Conservation (phyloP, 2,113 vertebrate species). For the Neolamprologus variostigma region DNA sequence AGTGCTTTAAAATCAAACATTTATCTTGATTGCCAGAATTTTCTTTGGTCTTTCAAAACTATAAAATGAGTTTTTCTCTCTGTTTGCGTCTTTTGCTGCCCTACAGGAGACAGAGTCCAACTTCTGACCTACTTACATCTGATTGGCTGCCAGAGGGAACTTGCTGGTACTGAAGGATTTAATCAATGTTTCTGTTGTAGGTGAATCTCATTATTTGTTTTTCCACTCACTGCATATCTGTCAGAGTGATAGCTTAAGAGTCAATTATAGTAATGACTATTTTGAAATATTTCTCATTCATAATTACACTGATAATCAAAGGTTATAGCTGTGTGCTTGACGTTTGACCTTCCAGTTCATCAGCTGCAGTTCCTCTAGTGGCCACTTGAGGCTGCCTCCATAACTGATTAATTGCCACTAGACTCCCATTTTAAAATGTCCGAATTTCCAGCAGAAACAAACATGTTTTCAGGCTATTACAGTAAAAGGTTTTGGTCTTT, state of each 20-base stretch:
- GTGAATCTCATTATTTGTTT: not conserved
- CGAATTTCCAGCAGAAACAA: not conserved
- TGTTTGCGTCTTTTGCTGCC: not conserved
- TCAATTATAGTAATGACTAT: not conserved
- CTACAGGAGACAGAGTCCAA: not conserved
- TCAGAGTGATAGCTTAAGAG: not conserved
- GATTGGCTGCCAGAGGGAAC: not conserved
- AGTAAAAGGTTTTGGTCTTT: not conserved
- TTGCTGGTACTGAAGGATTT: not conserved
- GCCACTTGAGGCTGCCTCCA: not conserved
- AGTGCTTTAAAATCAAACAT: not conserved
- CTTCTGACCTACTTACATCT: not conserved
- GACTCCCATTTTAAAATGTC: not conserved
- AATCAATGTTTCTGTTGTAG: not conserved
- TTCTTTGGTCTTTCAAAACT: not conserved
- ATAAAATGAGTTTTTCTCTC: not conserved
- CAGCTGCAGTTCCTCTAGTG: not conserved
- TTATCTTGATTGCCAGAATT: not conserved
- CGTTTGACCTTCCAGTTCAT: not conserved
- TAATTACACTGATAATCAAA: not conserved
- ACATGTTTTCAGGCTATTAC: not conserved
- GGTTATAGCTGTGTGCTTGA: not conserved
- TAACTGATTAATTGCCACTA: not conserved
- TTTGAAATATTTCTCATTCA: not conserved
- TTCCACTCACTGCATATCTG: not conserved